Evolutionary conservation across 2,888 invertebrate genomes (phyloP).

Genomic region (Clusia tigrina): DNA sequence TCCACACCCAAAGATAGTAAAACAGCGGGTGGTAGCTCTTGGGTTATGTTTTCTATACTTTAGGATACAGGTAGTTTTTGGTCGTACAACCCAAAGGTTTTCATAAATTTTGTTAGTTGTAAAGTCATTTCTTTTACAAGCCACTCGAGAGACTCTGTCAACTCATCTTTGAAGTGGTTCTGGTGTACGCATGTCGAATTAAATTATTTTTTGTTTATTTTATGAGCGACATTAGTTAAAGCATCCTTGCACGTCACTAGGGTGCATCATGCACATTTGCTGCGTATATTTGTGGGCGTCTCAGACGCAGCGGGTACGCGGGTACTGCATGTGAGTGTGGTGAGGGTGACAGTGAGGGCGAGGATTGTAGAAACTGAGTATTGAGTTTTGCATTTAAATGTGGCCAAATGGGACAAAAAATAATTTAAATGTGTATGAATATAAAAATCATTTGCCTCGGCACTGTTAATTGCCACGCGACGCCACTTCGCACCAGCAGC

Average conservation of each 20-base stretch:
- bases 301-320: not conserved
- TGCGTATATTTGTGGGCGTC: not conserved
- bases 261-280: not conserved
- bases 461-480: not conserved
- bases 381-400: conserved; percentile 42
- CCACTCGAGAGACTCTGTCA: conserved; percentile 26
- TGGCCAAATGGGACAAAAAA: not conserved
- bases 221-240: conserved; percentile 24
- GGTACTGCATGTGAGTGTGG: not conserved
- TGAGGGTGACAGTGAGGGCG: too few relatives aligned
- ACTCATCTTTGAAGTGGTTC: conserved; percentile 15
- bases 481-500: not conserved
- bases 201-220: conserved; percentile 24
- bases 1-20: not conserved
- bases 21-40: conserved; percentile 12
- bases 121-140: not conserved
- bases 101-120: not conserved
- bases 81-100: not conserved
- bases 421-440: too few relatives aligned
- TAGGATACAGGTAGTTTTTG: conserved; percentile 20
- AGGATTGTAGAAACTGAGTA: conserved; percentile 14
- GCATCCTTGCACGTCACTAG: not conserved
- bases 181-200: conserved; percentile 15
- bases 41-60: conserved; percentile 1
- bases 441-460: not conserved